phyloP scores from a whole-genome alignment of 2,888 invertebrate species.

The Sarcophaga caerulescens region DNA sequence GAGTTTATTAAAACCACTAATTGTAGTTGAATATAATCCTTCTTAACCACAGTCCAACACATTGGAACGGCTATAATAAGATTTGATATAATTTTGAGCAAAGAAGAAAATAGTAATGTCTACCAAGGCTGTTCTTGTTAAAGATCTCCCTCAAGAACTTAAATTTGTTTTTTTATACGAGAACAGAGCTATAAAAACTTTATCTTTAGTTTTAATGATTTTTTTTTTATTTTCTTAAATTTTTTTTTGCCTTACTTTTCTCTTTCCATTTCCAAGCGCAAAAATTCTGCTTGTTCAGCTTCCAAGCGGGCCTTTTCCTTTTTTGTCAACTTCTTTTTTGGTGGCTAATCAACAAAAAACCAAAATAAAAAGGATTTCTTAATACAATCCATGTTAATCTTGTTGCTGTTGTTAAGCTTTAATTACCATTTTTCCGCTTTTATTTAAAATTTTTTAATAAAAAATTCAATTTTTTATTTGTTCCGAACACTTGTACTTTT shows the following conservation, averaged over 20 bases:
- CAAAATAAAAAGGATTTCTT: neutral
- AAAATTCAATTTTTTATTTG: neutral
- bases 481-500: neutral
- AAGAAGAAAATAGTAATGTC: too few species aligned
- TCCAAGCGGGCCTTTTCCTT: conserved; percentile 81
- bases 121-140: too few species aligned
- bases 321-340: conserved; percentile 81
- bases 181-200: too few species aligned
- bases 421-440: neutral
- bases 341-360: conserved; percentile 73
- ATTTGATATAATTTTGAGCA: too few species aligned
- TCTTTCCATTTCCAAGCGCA: conserved; percentile 81
- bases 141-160: too few species aligned
- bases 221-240: neutral
- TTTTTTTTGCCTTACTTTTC: conserved; percentile 76
- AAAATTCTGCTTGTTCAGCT: conserved; percentile 80
- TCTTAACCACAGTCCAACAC: too few species aligned
- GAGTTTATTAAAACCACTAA: too few species aligned
- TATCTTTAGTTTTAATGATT: neutral
- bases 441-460: conserved; percentile 10
- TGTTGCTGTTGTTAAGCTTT: neutral
- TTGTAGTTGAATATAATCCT: too few species aligned
- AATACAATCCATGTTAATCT: neutral
- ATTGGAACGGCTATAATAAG: too few species aligned
- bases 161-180: too few species aligned